Percentiles rank a stretch among this genome's conserved stretches.
Conservation (phyloP, 2,113 vertebrate species). For the Barnardius zonarius region DNA sequence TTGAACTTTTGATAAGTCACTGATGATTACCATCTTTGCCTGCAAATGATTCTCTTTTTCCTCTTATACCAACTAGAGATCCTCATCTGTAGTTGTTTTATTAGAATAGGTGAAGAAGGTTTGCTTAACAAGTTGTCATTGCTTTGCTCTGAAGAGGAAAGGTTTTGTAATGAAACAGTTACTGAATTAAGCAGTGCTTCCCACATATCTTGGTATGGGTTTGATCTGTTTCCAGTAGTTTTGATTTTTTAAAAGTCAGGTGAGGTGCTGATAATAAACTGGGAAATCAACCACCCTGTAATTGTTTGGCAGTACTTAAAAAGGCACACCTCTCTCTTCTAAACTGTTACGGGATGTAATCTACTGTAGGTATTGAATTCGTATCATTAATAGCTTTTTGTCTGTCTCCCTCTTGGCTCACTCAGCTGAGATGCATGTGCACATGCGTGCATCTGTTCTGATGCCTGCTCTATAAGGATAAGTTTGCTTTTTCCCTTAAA, state of each 20-base stretch:
- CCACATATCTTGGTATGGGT: neutral
- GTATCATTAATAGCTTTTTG: neutral
- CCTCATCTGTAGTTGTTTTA: neutral
- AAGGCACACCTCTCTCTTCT: neutral
- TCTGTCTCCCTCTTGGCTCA: neutral
- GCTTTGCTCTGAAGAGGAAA: neutral
- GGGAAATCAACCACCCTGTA: neutral
- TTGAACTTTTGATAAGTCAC: neutral
- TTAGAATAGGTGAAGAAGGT: neutral
- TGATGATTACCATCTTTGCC: neutral
- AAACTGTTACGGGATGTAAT: neutral
- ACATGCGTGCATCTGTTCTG: neutral
- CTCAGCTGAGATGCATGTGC: neutral
- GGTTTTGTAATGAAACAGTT: neutral
- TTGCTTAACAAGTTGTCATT: neutral
- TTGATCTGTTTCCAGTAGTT: neutral
- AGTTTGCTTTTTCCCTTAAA: neutral
- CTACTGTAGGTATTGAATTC: neutral
- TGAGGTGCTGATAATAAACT: neutral
- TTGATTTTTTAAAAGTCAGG: neutral
- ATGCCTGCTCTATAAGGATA: neutral
- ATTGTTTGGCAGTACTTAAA: neutral
- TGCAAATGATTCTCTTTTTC: neutral
- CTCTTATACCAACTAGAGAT: neutral
- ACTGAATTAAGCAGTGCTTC: neutral